phyloP scores from a whole-genome alignment of 2,113 vertebrate genomes.

The Haemorhous mexicanus region DNA sequence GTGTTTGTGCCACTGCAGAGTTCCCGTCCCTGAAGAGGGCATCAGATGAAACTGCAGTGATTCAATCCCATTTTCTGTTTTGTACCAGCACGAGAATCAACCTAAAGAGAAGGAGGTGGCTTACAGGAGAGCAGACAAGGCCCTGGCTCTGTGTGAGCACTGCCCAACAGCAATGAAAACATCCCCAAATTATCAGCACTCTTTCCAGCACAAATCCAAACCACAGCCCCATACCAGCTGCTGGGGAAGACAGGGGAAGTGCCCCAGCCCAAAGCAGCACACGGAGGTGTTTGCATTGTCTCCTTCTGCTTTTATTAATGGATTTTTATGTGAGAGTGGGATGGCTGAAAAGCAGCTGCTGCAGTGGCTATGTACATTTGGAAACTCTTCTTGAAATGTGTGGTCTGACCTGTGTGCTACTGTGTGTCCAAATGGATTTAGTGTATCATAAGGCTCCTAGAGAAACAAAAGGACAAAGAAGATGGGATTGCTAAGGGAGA shows the following conservation, averaged over 20 bases:
- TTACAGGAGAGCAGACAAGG: not conserved
- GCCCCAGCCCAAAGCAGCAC: not conserved
- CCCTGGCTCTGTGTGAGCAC: not conserved
- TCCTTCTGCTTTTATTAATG: not conserved
- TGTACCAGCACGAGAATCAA: not conserved
- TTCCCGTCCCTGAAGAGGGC: rapidly evolving
- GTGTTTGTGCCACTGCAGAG: not conserved
- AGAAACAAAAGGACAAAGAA: constrained; percentile 43
- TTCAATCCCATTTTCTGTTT: not conserved
- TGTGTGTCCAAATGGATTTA: constrained; percentile 45
- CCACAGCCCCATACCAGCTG: not conserved
- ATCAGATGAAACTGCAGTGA: not conserved
- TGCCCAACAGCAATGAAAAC: not conserved
- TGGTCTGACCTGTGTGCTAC: not conserved
- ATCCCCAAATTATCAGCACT: not conserved
- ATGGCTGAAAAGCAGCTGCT: not conserved
- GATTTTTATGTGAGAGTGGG: not conserved
- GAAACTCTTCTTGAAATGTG: not conserved
- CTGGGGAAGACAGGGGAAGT: not conserved
- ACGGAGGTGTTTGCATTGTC: not conserved
- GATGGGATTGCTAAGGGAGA: constrained; percentile 44
- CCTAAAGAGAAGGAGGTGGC: not conserved
- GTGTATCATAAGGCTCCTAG: not conserved
- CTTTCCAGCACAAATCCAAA: not conserved
- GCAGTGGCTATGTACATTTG: not conserved